These are phyloP conservation scores for Nannospalax galili DNA, from an alignment of 2,113 vertebrate species.

Conservation along the genomic window DNA sequence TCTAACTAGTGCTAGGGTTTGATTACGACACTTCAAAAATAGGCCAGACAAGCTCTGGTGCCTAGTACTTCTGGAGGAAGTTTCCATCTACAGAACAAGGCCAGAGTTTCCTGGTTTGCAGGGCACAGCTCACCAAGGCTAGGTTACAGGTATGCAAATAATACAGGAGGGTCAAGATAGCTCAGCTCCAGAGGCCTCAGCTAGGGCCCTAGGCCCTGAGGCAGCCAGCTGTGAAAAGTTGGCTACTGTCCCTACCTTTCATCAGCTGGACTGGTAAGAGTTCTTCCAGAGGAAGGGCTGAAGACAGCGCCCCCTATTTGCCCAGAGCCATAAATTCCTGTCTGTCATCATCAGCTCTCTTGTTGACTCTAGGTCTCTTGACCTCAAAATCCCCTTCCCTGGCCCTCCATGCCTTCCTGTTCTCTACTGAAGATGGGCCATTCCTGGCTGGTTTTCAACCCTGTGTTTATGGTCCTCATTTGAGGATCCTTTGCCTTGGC, in stretches of 20 bases:
- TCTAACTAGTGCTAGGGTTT: background rate
- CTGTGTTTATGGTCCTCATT: background rate
- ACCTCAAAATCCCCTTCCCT: background rate
- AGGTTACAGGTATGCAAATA: constrained; percentile 23
- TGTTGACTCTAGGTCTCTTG: background rate
- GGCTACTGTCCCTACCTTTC: background rate
- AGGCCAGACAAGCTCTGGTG: background rate
- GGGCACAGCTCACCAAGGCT: background rate
- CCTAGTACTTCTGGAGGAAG: constrained; percentile 43
- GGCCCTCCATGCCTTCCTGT: background rate
- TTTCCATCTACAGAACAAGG: constrained; percentile 45
- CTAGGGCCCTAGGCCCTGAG: too few species aligned
- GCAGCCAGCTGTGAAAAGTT: background rate
- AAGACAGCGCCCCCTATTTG: background rate
- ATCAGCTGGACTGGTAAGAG: background rate
- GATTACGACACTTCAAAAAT: constrained; percentile 27
- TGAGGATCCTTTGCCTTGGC: too few species aligned
- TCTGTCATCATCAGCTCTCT: background rate
- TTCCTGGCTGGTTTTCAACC: background rate
- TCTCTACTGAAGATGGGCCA: background rate
- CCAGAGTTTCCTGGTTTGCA: background rate
- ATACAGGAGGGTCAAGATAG: background rate
- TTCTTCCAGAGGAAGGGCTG: background rate
- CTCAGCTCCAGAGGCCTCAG: background rate
- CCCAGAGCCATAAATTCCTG: background rate